A percentile compares a stretch with the other conserved stretches of the same genome.
Evolutionary conservation across 2,797 vertebrate species (phyloP).

Genomic region (Anomalospiza imberbis): DNA sequence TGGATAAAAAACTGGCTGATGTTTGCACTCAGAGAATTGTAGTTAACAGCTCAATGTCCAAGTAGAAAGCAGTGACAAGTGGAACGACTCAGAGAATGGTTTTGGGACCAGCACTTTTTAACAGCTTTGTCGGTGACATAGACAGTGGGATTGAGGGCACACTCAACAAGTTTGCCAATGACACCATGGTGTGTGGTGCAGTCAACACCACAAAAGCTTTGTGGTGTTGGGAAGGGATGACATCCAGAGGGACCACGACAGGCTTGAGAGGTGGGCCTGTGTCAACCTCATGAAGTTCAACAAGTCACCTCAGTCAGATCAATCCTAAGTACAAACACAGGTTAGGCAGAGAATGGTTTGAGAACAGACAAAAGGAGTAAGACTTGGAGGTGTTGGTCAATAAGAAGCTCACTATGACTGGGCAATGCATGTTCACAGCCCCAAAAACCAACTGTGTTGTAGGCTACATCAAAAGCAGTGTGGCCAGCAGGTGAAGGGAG

Average conservation of each 20-base stretch:
- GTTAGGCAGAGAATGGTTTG: not conserved
- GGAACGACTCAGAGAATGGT: not conserved
- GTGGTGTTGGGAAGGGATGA: not conserved
- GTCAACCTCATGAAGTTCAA: not conserved
- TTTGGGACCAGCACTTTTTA: not conserved
- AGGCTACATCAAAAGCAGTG: not conserved
- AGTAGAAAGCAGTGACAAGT: not conserved
- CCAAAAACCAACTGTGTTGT: not conserved
- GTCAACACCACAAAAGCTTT: too few relatives aligned
- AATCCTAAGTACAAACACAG: not conserved
- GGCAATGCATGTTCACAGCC: not conserved
- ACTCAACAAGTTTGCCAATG: not conserved
- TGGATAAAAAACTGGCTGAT: not conserved
- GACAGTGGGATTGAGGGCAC: not conserved
- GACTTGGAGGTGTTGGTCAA: not conserved
- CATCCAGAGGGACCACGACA: not conserved
- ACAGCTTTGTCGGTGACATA: rapidly evolving
- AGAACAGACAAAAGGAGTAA: not conserved
- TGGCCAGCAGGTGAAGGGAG: not conserved
- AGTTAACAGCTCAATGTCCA: not conserved
- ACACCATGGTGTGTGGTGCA: too few relatives aligned
- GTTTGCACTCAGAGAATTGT: not conserved
- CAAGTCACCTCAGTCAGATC: not conserved
- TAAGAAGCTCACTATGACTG: not conserved
- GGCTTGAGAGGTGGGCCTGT: not conserved